Evolutionary conservation across 37 sponge, comb jelly and placozoan species (phyloP), one percentile per base, ranked within the genome.

Genomic region (Bolinopsis microptera): DNA sequence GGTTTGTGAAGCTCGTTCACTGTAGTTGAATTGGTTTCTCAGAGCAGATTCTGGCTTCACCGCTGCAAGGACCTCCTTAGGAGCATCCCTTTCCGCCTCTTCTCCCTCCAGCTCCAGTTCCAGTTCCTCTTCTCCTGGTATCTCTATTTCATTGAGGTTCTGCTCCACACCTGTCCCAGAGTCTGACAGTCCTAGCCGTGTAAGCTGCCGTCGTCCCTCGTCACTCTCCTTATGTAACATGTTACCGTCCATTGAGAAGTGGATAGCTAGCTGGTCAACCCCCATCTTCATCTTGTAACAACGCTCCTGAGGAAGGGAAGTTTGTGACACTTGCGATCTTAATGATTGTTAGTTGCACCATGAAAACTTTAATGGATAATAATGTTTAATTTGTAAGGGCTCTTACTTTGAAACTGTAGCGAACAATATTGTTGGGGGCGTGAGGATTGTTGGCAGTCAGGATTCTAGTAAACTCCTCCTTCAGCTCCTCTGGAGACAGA

Each of bases 391-490:
- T 48, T 48, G n/a, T n/a, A n/a, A n/a, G n/a, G n/a, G n/a, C n/a
- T n/a, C 13, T 48, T 48, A 86, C 90, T 76, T 97, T 98, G 97
- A 96, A 96, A 94, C 95, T 96, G 94, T 94, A 98, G 21, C 96
- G 80, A 26, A 98, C 95, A 67, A 97, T 93, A 90, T 98, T 98
- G 93, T 92, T 75, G 23, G 99, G 99, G 28, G 99, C 99, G 69
- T 97, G 97, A 0, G 99, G 99, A 61, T 98, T 98, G 69, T 98
- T 96, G 1, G 99, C 99, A 40, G 96, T 98, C 24, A 98, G 95
- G 16, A 98, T 96, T 2, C 99, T 93, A 32, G 99, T 98, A 32
- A 97, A 93, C 94, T 98, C 99, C 80, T 98, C 99, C 94, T 97
- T 98, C 92, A 98, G 76, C 94, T 98, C 96, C 93, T 94, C 76